Evolutionary conservation across 2,797 vertebrate genomes (phyloP).

Genomic region (Rhyacichthys aspro): DNA sequence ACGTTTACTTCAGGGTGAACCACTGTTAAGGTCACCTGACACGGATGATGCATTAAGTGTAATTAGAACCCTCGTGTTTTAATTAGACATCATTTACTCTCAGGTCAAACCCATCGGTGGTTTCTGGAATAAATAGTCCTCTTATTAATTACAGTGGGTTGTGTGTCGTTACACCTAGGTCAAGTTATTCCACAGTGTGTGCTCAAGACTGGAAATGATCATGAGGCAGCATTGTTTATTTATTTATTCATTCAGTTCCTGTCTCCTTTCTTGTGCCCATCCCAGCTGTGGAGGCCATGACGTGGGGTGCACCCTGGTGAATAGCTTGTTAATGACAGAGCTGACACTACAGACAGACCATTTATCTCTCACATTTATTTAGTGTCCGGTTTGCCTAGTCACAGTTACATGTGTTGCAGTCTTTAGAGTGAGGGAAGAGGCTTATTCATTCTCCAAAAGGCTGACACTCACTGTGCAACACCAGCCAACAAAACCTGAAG

Average conservation of each 20-base stretch:
- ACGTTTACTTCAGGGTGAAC: not conserved
- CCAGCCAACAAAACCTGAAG: not conserved
- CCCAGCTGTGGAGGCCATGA: not conserved
- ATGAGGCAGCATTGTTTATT: no score
- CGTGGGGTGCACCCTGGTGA: conserved; percentile 1
- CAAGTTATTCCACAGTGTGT: not conserved
- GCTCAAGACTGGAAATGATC: not conserved
- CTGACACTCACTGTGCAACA: no score
- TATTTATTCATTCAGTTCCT: no score
- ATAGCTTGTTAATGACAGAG: not conserved
- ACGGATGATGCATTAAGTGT: not conserved
- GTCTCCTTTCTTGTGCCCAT: no score
- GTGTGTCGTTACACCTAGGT: not conserved
- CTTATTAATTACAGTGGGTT: not conserved
- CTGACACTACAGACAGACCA: not conserved
- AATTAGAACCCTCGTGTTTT: conserved; percentile 10
- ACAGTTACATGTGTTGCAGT: not conserved
- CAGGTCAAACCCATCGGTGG: conserved; percentile 4
- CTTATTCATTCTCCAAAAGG: not conserved
- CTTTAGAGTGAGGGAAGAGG: not conserved
- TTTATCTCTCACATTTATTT: not conserved
- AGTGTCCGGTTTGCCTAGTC: not conserved
- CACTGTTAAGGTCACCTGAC: not conserved
- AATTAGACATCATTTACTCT: conserved; percentile 10
- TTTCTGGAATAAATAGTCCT: not conserved